Evolutionary conservation across 2,113 vertebrate species (phyloP).

Genomic region (Prietella phreatophila): DNA sequence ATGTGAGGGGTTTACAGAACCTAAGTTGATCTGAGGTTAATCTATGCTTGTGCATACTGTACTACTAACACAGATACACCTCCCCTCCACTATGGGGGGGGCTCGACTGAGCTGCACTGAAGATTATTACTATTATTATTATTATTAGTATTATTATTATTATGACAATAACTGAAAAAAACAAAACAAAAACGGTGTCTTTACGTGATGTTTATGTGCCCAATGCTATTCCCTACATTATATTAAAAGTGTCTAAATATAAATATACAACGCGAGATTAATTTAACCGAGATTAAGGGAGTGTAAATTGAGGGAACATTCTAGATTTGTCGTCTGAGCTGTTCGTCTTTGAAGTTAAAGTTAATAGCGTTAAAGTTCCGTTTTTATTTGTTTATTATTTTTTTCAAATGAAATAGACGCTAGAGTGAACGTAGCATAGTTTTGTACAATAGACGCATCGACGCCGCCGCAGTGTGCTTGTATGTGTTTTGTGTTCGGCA

Average conservation of each 20-base stretch:
- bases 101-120: conserved; percentile 55
- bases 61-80: conserved; percentile 65
- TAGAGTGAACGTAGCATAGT: conserved; percentile 45
- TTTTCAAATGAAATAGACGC: conserved; percentile 41
- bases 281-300: conserved; percentile 3
- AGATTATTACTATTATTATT: conserved; percentile 1
- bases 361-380: conserved; percentile 34
- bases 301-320: conserved; percentile 1
- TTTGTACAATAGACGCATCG: conserved; percentile 50
- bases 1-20: conserved; percentile 45
- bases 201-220: conserved; percentile 60
- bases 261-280: conserved; percentile 38
- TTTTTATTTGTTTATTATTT: conserved; percentile 46
- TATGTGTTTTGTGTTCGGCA: conserved; percentile 61
- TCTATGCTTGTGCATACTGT: conserved; percentile 59
- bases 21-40: conserved; percentile 38
- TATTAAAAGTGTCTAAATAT: conserved; percentile 48
- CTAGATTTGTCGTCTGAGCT: conserved; percentile 30
- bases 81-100: conserved; percentile 39
- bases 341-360: conserved; percentile 35
- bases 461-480: neutral
- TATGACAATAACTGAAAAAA: conserved; percentile 54
- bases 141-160: conserved; percentile 30
- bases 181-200: conserved; percentile 54
- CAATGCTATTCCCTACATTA: conserved; percentile 57